phyloP scores from a whole-genome alignment of 2,888 invertebrate species.

The Rotaria macrura region DNA sequence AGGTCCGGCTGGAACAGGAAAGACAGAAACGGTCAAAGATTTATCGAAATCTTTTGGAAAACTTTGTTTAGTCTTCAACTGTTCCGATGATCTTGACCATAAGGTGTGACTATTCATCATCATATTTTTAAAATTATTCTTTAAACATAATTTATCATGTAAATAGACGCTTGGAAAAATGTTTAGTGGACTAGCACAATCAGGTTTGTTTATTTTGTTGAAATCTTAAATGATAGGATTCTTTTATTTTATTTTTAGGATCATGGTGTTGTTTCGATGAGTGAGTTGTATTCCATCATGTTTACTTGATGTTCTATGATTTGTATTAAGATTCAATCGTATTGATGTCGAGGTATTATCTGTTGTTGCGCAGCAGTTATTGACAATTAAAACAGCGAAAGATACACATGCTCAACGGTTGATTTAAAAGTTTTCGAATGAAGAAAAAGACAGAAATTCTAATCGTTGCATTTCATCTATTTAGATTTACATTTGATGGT shows the following conservation, averaged over 20 bases:
- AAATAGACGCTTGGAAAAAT: slow-evolving; percentile 47
- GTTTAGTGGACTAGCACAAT: slow-evolving; percentile 49
- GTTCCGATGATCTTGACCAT: slow-evolving; percentile 49
- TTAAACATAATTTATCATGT: no score
- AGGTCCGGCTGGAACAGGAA: slow-evolving; percentile 49
- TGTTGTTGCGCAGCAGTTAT: slow-evolving; percentile 49
- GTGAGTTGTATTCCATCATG: neutral
- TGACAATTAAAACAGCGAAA: slow-evolving; percentile 49
- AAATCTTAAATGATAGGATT: neutral
- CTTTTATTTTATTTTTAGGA: neutral
- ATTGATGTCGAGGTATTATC: slow-evolving; percentile 49
- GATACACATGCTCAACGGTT: slow-evolving; percentile 40
- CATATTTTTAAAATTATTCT: no score
- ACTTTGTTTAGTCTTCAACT: slow-evolving; percentile 50
- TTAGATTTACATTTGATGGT: slow-evolving; percentile 48
- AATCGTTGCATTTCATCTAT: slow-evolving; percentile 15
- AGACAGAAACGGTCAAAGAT: slow-evolving; percentile 50
- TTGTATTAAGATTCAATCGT: slow-evolving; percentile 41
- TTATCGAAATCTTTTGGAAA: slow-evolving; percentile 49
- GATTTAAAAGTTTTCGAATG: no score
- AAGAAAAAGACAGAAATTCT: no score
- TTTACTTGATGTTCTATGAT: neutral
- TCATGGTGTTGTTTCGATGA: slow-evolving; percentile 51
- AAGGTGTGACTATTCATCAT: slow-evolving; percentile 37
- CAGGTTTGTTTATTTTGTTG: slow-evolving; percentile 37